Percentiles rank a stretch among this genome's conserved stretches.
These are phyloP conservation scores for Entosphenus tridentatus DNA, from an alignment of 2,113 vertebrate genomes.

Conservation along the genomic window DNA sequence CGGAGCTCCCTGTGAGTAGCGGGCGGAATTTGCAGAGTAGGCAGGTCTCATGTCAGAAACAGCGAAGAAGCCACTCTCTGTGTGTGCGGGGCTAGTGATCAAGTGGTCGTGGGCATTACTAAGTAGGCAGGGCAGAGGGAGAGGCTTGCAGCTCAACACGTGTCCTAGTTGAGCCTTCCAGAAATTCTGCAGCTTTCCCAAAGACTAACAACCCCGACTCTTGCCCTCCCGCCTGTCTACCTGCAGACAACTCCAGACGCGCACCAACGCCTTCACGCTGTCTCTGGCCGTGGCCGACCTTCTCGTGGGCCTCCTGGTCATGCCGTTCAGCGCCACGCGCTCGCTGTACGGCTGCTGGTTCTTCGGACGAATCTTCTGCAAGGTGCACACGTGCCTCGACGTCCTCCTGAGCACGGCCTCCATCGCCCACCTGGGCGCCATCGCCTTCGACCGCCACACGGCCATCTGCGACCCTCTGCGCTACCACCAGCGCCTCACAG, in stretches of 20 bases:
- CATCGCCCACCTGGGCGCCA: conserved; percentile 41
- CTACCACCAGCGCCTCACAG: conserved; percentile 31
- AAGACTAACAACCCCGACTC: no score
- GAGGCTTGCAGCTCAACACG: no score
- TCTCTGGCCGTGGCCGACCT: conserved; percentile 38
- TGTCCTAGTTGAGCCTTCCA: no score
- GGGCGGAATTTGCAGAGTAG: no score
- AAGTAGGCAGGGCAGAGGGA: no score
- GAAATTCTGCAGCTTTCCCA: no score
- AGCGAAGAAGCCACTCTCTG: no score
- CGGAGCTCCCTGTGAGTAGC: no score
- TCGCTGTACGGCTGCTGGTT: conserved; percentile 43
- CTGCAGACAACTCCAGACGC: conserved; percentile 34
- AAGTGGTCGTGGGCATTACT: no score
- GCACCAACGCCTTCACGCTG: conserved; percentile 37
- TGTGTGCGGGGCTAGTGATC: no score
- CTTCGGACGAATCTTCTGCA: conserved; percentile 39
- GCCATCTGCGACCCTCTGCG: conserved; percentile 33
- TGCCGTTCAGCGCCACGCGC: conserved; percentile 47
- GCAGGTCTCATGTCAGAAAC: no score
- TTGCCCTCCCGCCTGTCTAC: conserved; percentile 14
- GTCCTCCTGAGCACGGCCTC: conserved; percentile 37
- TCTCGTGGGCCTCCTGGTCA: conserved; percentile 31
- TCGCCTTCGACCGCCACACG: conserved; percentile 38
- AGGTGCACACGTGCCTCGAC: conserved; percentile 31